These are phyloP conservation scores for Isurus oxyrinchus DNA, from an alignment of 2,113 vertebrate species.

Conservation along the genomic window DNA sequence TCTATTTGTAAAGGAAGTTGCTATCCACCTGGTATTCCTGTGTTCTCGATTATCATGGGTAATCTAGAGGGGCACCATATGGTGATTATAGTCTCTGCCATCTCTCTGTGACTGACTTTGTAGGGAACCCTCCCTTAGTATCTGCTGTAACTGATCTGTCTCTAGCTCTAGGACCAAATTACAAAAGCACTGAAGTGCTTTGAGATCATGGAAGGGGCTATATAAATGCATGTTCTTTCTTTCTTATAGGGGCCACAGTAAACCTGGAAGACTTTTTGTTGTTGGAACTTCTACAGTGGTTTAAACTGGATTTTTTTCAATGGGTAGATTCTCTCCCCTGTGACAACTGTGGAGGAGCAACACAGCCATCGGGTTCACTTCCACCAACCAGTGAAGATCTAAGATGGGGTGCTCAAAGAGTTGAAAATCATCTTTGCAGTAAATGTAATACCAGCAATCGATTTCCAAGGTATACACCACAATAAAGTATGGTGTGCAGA, in stretches of 20 bases:
- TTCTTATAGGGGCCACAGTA: slow-evolving; percentile 60
- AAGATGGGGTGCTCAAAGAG: slow-evolving; percentile 70
- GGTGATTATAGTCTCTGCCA: neutral
- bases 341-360: slow-evolving; percentile 69
- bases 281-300: slow-evolving; percentile 86
- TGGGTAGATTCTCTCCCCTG: slow-evolving; percentile 85
- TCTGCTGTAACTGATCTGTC: neutral
- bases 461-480: slow-evolving; percentile 75
- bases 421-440: slow-evolving; percentile 85
- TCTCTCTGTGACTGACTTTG: neutral
- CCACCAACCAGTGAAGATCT: slow-evolving; percentile 69
- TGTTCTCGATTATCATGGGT: neutral
- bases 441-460: slow-evolving; percentile 71
- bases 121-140: neutral
- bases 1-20: neutral
- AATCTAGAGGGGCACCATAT: neutral
- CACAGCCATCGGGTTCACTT: slow-evolving; percentile 57
- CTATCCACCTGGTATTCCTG: neutral
- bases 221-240: neutral
- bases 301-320: slow-evolving; percentile 84
- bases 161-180: neutral
- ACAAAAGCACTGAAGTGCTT: neutral
- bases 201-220: neutral
- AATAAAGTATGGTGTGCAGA: neutral
- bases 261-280: slow-evolving; percentile 77